These are phyloP conservation scores for Rhipidura dahli DNA, from an alignment of 2,113 vertebrate genomes.

Conservation along the genomic window DNA sequence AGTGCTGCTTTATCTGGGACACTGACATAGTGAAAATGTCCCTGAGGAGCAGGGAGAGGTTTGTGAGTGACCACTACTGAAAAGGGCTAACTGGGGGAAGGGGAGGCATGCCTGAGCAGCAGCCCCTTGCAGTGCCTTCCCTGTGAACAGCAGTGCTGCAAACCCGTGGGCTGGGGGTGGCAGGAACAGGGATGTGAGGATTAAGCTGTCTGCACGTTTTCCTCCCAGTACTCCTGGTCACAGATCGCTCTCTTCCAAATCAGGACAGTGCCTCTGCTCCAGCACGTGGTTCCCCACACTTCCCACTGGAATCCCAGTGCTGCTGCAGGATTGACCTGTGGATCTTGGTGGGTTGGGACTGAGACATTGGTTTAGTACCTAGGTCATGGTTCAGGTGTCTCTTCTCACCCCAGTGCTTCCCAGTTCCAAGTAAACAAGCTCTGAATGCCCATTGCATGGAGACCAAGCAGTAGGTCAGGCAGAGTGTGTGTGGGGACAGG, in stretches of 20 bases:
- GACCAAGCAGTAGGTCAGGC: background rate
- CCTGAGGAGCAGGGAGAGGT: background rate
- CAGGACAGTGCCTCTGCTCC: background rate
- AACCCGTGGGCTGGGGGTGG: fast-evolving
- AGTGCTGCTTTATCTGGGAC: background rate
- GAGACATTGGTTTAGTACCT: background rate
- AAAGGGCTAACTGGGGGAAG: background rate
- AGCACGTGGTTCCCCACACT: background rate
- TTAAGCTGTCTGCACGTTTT: background rate
- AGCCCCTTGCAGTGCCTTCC: background rate
- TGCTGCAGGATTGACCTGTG: background rate
- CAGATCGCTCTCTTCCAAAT: background rate
- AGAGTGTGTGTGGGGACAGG: background rate
- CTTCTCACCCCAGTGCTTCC: fast-evolving
- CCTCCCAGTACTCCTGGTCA: background rate
- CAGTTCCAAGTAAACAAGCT: fast-evolving
- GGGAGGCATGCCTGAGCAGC: background rate
- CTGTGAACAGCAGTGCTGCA: fast-evolving
- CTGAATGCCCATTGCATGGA: background rate
- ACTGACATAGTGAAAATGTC: fast-evolving
- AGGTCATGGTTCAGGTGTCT: background rate
- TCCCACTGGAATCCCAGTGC: background rate
- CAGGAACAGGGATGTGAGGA: background rate
- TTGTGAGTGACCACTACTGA: background rate
- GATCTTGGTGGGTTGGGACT: background rate